A percentile compares a stretch with the other conserved stretches of the same genome.
Evolutionary conservation across 2,888 invertebrate species (phyloP).

Genomic region (Drosophila mimetica): DNA sequence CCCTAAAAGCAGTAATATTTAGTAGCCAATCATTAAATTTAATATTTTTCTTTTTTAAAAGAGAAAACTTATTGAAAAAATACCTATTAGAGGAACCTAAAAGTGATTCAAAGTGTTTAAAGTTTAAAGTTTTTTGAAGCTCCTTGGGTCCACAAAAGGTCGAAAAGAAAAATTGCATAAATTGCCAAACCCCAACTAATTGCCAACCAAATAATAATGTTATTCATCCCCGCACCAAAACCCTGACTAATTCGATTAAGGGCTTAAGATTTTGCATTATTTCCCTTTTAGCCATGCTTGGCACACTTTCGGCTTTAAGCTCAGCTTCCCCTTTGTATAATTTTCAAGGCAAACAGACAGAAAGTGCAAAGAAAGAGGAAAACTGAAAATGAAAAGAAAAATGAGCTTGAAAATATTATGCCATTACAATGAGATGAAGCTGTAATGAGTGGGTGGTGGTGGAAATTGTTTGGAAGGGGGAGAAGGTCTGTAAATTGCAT

Average conservation of each 20-base stretch:
- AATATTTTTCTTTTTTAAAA: too few relatives aligned
- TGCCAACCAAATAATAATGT: constrained; percentile 27
- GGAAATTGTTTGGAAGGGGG: constrained; percentile 5
- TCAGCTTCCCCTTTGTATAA: constrained; percentile 19
- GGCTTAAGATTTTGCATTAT: constrained; percentile 34
- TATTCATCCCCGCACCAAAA: constrained; percentile 19
- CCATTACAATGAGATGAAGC: constrained; percentile 40
- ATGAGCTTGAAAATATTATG: constrained; percentile 41
- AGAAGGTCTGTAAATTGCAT: constrained; percentile 27
- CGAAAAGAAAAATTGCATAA: not conserved
- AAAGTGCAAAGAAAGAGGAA: constrained; percentile 1
- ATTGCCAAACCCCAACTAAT: constrained; percentile 29
- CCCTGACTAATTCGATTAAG: constrained; percentile 32
- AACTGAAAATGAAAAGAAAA: constrained; percentile 13
- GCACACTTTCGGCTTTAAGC: constrained; percentile 25
- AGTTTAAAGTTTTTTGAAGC: not conserved
- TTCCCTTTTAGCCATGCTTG: constrained; percentile 25
- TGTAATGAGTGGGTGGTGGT: constrained; percentile 30
- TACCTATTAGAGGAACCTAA: too few relatives aligned
- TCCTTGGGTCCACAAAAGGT: not conserved
- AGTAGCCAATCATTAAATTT: too few relatives aligned
- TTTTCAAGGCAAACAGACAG: constrained; percentile 33
- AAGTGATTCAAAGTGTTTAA: not conserved
- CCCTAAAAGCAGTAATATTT: too few relatives aligned
- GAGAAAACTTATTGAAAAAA: too few relatives aligned